These are phyloP conservation scores for Apteryx owenii DNA, from an alignment of 2,113 vertebrate species.

Conservation along the genomic window DNA sequence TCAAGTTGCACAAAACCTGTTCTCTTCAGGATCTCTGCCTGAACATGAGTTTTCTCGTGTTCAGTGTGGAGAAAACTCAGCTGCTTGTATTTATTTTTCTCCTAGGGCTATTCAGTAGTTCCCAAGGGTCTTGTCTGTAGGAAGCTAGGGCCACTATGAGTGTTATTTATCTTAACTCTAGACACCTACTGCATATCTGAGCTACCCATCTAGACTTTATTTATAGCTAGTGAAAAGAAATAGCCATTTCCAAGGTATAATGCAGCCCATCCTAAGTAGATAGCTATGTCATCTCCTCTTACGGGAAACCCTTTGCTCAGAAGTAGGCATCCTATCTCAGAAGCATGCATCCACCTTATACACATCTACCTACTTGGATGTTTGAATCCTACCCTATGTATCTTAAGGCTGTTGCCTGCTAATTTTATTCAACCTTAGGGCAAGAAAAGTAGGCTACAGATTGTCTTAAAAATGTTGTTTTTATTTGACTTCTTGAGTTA, in stretches of 20 bases:
- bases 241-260: background rate
- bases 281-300: background rate
- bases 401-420: too few species aligned
- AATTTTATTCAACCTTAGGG: background rate
- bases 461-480: background rate
- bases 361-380: rapidly evolving
- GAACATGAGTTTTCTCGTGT: background rate
- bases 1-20: background rate
- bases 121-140: background rate
- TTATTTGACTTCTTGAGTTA: background rate
- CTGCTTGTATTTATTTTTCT: background rate
- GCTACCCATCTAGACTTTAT: background rate
- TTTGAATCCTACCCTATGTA: background rate
- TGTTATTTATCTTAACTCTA: background rate
- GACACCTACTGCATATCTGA: rapidly evolving
- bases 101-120: background rate
- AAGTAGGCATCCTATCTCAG: background rate
- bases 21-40: background rate
- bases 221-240: background rate
- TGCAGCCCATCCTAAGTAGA: background rate
- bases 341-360: background rate
- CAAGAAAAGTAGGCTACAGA: background rate
- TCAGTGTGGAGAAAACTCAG: background rate
- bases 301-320: background rate
- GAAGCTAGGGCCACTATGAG: background rate